phyloP scores from a whole-genome alignment of 2,888 invertebrate species.

The Eucriotettix oculatus region DNA sequence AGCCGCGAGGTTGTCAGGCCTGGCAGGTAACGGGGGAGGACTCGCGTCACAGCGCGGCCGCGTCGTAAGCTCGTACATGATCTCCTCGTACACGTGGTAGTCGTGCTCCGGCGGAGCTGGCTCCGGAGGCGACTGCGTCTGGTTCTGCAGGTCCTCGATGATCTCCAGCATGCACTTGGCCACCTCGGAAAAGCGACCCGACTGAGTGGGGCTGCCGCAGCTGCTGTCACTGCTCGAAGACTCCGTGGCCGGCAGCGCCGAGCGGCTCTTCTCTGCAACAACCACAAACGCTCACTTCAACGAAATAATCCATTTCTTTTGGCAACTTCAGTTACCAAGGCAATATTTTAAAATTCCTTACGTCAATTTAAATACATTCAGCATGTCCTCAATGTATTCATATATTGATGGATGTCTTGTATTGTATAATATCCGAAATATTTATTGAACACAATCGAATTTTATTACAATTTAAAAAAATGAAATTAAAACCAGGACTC shows the following conservation, averaged over 20 bases:
- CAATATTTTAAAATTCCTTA: no score
- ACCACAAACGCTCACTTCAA: no score
- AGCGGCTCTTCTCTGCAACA: slow-evolving; percentile 7
- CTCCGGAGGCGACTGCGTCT: slow-evolving; percentile 12
- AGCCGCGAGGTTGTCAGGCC: slow-evolving; percentile 13
- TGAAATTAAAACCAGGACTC: no score
- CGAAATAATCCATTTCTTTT: no score
- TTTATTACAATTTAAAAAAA: no score
- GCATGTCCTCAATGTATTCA: no score
- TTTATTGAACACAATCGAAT: no score
- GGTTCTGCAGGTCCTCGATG: slow-evolving; percentile 20
- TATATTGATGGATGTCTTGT: no score
- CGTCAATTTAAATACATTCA: no score
- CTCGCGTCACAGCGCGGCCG: slow-evolving; percentile 7
- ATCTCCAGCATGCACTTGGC: slow-evolving; percentile 22
- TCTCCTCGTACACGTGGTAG: slow-evolving; percentile 22
- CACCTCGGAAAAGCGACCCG: slow-evolving; percentile 19
- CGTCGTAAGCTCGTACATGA: slow-evolving; percentile 17
- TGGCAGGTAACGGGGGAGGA: slow-evolving; percentile 17
- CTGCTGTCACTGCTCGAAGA: slow-evolving; percentile 14
- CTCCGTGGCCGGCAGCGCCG: slow-evolving; percentile 5
- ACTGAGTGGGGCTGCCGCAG: slow-evolving; percentile 11
- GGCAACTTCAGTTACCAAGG: no score
- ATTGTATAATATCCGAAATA: no score
- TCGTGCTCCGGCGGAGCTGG: slow-evolving; percentile 13